Evolutionary conservation across 2,113 vertebrate species (phyloP).

Genomic region (Sinocyclocheilus maitianheensis): DNA sequence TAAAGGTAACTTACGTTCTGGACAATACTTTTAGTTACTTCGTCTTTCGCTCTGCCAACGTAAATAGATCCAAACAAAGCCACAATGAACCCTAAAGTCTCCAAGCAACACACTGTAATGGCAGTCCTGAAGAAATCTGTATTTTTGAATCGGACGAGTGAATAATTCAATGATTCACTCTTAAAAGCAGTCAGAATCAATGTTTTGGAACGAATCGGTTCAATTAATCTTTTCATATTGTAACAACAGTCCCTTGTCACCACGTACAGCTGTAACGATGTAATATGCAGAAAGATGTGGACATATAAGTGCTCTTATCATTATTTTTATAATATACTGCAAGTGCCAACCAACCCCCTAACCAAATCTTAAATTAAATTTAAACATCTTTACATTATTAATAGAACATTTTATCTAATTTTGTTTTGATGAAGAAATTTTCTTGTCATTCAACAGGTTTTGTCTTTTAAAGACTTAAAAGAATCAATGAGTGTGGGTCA

Average conservation of each 20-base stretch:
- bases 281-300: neutral
- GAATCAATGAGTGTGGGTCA: neutral
- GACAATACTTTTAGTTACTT: neutral
- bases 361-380: neutral
- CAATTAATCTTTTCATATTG: neutral
- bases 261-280: neutral
- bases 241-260: neutral
- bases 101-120: neutral
- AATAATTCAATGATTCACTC: neutral
- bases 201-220: neutral
- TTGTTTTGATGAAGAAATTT: neutral
- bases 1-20: neutral
- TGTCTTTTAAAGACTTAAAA: slow-evolving; percentile 1
- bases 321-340: neutral
- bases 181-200: neutral
- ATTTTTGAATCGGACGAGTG: neutral
- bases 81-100: neutral
- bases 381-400: neutral
- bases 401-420: neutral
- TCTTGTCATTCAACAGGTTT: neutral
- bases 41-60: neutral
- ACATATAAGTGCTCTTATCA: neutral
- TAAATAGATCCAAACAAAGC: neutral
- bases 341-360: neutral
- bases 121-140: neutral